These are phyloP conservation scores for Escarpia spicata DNA, from an alignment of 2,888 invertebrate genomes.

Conservation along the genomic window DNA sequence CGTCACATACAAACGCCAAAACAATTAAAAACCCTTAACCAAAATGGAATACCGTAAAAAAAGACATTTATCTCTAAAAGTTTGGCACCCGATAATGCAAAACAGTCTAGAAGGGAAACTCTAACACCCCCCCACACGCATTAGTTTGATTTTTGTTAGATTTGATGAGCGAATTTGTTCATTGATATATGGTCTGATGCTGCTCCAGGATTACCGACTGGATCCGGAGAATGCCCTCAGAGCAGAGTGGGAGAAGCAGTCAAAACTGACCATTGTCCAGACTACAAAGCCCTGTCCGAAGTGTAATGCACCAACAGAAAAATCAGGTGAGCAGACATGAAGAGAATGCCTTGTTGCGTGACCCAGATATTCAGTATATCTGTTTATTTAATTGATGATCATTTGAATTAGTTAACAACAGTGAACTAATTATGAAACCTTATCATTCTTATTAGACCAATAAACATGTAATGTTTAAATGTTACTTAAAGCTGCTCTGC, in stretches of 20 bases:
- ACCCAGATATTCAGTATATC: neutral
- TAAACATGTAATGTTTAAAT: neutral
- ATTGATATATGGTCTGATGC: neutral
- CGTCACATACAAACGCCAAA: too few species aligned
- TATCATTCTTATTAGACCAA: neutral
- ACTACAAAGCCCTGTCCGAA: conserved; percentile 86
- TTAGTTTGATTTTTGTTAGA: too few species aligned
- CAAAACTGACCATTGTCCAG: conserved; percentile 77
- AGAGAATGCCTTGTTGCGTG: conserved; percentile 65
- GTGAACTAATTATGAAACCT: neutral
- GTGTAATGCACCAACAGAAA: conserved; percentile 82
- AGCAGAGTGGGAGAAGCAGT: conserved; percentile 81
- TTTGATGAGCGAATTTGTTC: neutral
- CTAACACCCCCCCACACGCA: too few species aligned
- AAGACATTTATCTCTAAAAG: too few species aligned
- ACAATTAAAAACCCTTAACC: too few species aligned
- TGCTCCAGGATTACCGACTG: conserved; percentile 43
- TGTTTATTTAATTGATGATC: neutral
- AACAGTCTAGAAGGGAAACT: too few species aligned
- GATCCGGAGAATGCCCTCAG: conserved; percentile 50
- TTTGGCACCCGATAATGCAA: too few species aligned
- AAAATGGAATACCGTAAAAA: too few species aligned
- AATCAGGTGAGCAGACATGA: conserved; percentile 36
- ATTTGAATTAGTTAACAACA: neutral
- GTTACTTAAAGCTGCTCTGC: too few species aligned